Evolutionary conservation across 2,113 vertebrate species (phyloP).

Genomic region (Aphyosemion australe): DNA sequence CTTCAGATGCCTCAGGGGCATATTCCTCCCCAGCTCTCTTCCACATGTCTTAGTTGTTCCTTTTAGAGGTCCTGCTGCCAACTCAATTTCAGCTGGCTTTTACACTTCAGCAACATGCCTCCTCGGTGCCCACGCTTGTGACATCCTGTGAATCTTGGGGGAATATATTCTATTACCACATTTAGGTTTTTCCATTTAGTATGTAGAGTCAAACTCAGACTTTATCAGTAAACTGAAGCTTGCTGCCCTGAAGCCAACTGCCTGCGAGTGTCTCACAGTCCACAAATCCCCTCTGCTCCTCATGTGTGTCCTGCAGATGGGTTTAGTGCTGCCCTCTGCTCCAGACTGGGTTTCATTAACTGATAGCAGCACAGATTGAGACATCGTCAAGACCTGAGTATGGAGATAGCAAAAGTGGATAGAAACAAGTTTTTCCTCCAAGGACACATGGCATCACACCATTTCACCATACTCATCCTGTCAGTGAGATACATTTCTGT

Average conservation of each 20-base stretch:
- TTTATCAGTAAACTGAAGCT: constrained; percentile 32
- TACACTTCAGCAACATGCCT: constrained; percentile 38
- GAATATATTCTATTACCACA: constrained; percentile 41
- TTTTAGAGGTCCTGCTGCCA: constrained; percentile 35
- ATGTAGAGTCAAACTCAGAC: constrained; percentile 34
- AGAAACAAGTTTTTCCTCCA: constrained; percentile 13
- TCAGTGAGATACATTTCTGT: constrained; percentile 5
- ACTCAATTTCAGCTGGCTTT: constrained; percentile 44
- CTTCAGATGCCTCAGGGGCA: constrained; percentile 34
- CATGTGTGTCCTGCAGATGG: constrained; percentile 60
- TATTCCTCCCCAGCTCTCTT: constrained; percentile 28
- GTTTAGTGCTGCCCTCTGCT: constrained; percentile 56
- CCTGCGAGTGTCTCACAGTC: constrained; percentile 47
- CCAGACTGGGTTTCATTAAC: constrained; percentile 72
- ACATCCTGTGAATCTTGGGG: constrained; percentile 30
- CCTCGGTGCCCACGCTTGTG: constrained; percentile 13
- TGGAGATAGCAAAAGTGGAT: constrained; percentile 25
- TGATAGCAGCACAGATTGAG: constrained; percentile 74
- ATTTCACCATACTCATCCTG: constrained; percentile 7
- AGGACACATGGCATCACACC: constrained; percentile 5
- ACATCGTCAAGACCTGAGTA: constrained; percentile 58
- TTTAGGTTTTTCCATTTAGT: constrained; percentile 43
- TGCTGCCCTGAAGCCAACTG: constrained; percentile 13
- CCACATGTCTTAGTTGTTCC: constrained; percentile 28
- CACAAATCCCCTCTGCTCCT: constrained; percentile 52